Evolutionary conservation across 2,113 vertebrate genomes (phyloP), one percentile per base, ranked within the genome.

Genomic region (Tympanuchus pallidicinctus): DNA sequence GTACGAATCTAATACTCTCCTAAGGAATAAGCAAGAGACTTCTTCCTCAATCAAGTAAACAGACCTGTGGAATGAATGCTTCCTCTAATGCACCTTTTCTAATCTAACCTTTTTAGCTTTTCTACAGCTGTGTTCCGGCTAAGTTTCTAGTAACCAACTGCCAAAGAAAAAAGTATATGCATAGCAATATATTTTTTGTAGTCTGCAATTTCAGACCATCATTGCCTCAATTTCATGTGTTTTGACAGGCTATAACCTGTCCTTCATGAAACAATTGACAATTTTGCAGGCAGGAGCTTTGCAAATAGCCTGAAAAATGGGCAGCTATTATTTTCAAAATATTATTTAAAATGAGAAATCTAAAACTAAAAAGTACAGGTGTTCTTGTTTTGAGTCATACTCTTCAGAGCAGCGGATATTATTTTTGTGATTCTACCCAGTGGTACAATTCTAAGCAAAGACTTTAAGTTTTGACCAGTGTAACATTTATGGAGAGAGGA

Each of bases 201-300:
- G 75, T 66, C 71, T 84, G 60, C 13, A 93, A 91, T 92, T 91
- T 90, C 43, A 67, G 82, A 15, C 82, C 94, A 69, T 94, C 67
- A 69, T n/a, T 89, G 71, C 32, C n/a, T 93, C 87, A 70, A n/a
- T 95, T 96, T 95, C 63, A 91, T 67, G 47, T 47, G 90, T 90
- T 86, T 65, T 94, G 94, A 90, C 91, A 92, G 82, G 60, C 50
- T 94, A 61, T 94, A 92, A 95, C 95, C 85, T 93, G 56, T 86
- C 36, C 61, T 87, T 78, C 82, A 91, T 87, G 63, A 78, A 94
- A 88, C 34, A 90, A 87, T 1, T 87, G 88, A 69, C 34, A 69
- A 81, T 89, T 94, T 85, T 82, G 11, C 76, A 88, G 71, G 28
- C 47, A 86, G 85, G 50, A 93, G 56, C 43, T 88, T 66, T 71